Percentiles rank a stretch among this genome's conserved stretches.
These are phyloP conservation scores for Ectemnius continuus DNA, from an alignment of 2,888 invertebrate species.

Conservation along the genomic window DNA sequence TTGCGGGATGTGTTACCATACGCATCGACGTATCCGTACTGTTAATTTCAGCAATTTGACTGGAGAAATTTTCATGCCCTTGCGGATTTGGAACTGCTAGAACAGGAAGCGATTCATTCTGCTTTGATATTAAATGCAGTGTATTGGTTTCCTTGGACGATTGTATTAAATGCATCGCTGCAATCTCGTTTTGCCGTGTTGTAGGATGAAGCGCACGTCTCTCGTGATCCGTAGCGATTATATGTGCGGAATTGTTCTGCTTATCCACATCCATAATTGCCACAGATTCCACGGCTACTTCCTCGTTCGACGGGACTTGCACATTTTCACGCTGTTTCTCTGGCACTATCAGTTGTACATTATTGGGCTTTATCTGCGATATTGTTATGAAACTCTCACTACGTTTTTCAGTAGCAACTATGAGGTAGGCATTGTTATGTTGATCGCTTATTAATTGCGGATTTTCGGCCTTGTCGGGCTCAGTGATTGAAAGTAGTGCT, in stretches of 20 bases:
- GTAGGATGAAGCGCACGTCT: constrained; percentile 43
- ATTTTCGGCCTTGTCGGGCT: constrained; percentile 56
- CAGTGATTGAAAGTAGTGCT: constrained; percentile 62
- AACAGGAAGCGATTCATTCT: constrained; percentile 69
- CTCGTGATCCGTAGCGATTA: constrained; percentile 42
- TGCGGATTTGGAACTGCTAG: constrained; percentile 70
- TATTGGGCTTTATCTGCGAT: constrained; percentile 55
- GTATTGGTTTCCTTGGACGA: constrained; percentile 65
- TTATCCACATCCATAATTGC: constrained; percentile 56
- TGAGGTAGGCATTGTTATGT: constrained; percentile 51
- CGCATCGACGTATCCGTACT: constrained; percentile 55
- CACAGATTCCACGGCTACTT: constrained; percentile 44
- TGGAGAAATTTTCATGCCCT: constrained; percentile 68
- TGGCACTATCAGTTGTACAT: constrained; percentile 52
- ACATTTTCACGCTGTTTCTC: constrained; percentile 46
- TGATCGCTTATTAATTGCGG: constrained; percentile 49
- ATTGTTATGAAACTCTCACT: constrained; percentile 49
- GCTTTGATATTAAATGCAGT: constrained; percentile 71
- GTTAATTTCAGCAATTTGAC: constrained; percentile 65
- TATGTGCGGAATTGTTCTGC: constrained; percentile 37
- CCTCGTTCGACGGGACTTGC: constrained; percentile 45
- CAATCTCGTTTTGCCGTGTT: constrained; percentile 54
- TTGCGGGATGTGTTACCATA: constrained; percentile 48
- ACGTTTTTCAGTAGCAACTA: constrained; percentile 58
- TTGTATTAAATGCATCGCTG: constrained; percentile 66